Base-by-base conservation (phyloP, 1,140 invertebrate species). In the Sesamia nonagrioides region DNA sequence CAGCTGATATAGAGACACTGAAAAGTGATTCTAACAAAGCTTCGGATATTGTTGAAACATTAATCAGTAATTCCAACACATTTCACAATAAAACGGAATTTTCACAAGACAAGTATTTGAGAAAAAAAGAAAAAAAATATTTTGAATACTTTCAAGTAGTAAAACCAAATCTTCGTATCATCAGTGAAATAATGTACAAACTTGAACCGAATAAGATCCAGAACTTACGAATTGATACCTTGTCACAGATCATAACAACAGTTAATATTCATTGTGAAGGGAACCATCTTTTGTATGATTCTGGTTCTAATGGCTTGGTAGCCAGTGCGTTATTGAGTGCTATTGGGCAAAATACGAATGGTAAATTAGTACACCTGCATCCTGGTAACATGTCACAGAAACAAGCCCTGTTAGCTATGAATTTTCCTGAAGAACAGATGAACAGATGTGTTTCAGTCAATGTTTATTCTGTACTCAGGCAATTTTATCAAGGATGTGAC, bases 91-190 rank as follows among this genome's bases (percentile, higher is more conserved):
- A 99, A 95, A 99, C 98, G 0, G 98, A 98, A 86, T 99, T 97
- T 91, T 98, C 98, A 0, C 98, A 99, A 92, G 97, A 98, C 84
- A 99, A 99, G 91, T 99, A 99, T 91, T 96, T 99, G 7, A 97
- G 97, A 63, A 99, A 99, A 90, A 99, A 99, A 92, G 97, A 98
- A 84, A 97, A 97, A 81, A 99, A 99, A 90, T 99, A 99, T 92
- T 97, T 96, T 89, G 97, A 97, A 84, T 97, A 96, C 87, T 92
- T 98, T 18, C 96, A 97, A 77, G 96, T 98, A 45, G 93, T 97
- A 15, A 96, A 96, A 87, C 98, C 98, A 0, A 97, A 96, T 37
- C 96, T 98, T 73, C 94, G 97, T 61, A 89, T 97, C 1, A 92
- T 99, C 35, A 95, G 97, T 17, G 97, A 98, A 82, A 97, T 98